Evolutionary conservation across 2,797 vertebrate genomes (phyloP), one percentile per base, ranked within the genome.

Genomic region (Semotilus atromaculatus): DNA sequence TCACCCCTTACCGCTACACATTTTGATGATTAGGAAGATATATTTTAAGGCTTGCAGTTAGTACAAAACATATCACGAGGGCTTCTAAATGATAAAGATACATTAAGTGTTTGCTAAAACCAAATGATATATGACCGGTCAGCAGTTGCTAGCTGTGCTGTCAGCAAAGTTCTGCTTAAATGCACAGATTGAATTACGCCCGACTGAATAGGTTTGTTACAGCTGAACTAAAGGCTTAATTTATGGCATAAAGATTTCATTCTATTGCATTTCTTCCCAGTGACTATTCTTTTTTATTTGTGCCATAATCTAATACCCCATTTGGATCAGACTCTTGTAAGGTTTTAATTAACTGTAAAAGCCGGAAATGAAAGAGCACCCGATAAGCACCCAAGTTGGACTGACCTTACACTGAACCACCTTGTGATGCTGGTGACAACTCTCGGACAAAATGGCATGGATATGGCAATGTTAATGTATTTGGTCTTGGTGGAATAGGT

Each of bases 91-190:
- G 75, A 72, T 71, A 68, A 48, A 62, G 66, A 84, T 58, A 71
- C 23, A 78, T 78, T 48, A 79, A 78, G 2, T 70, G 40, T 79
- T 45, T 40, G 29, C 75, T 78, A 26, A 84, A 79, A 60, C 53
- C 66, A 84, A 43, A 84, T 71, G 21, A 71, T 62, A 78, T 62
- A 70, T 71, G 66, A 79, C 26, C 16, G 75, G 75, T 84, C 83
- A 79, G 83, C 83, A 79, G 38, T 79, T 48, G 74, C 43, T 23
- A 14, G 26, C 4, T 55, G 73, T 82, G 45, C 43, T 36, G 60
- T 70, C 81, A 74, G 80, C 80, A 86, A 72, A 74, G 81, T 83
- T 73, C 62, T 86, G 76, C 64, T 72, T 48, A 85, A 68, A 77
- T 76, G 77, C 43, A 74, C 76, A 83, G 76, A 72, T 62, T 76